phyloP scores from a whole-genome alignment of 1,140 invertebrate species.

The Drosophila ambigua region DNA sequence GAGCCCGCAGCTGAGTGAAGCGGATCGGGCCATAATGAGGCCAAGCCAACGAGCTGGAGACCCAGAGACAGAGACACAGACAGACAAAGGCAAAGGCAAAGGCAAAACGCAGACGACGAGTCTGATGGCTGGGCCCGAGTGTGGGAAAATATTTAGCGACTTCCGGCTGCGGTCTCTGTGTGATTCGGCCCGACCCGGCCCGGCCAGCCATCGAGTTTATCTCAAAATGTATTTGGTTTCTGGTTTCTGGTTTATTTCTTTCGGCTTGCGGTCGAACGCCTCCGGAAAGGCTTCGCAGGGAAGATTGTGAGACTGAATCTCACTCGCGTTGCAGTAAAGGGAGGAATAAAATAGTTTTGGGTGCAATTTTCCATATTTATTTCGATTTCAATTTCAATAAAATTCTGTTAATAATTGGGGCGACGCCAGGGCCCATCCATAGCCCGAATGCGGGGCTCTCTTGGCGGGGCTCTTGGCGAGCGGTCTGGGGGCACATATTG shows the following conservation, averaged over 20 bases:
- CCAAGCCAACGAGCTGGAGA: slow-evolving; percentile 39
- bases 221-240: slow-evolving; percentile 38
- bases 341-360: slow-evolving; percentile 11
- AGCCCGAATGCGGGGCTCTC: slow-evolving; percentile 29
- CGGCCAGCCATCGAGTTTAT: slow-evolving; percentile 37
- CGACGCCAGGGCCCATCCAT: slow-evolving; percentile 13
- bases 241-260: slow-evolving; percentile 35
- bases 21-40: slow-evolving; percentile 66
- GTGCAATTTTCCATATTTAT: slow-evolving; percentile 21
- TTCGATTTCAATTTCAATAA: slow-evolving; percentile 13
- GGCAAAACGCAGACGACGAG: too few species aligned
- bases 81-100: slow-evolving; percentile 16
- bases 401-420: not conserved
- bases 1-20: not conserved
- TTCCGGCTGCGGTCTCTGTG: slow-evolving; percentile 67
- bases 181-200: slow-evolving; percentile 13
- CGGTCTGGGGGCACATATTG: not conserved
- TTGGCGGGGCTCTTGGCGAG: too few species aligned
- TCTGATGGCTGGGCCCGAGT: slow-evolving; percentile 34
- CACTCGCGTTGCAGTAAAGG: not conserved
- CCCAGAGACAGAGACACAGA: slow-evolving; percentile 9
- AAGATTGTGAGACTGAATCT: slow-evolving; percentile 13
- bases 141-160: slow-evolving; percentile 79
- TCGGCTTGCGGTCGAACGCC: slow-evolving; percentile 38
- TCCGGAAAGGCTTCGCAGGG: slow-evolving; percentile 43